A percentile compares a stretch with the other conserved stretches of the same genome.
Evolutionary conservation across 2,113 vertebrate genomes (phyloP).

Genomic region (Hemibagrus wyckioides): DNA sequence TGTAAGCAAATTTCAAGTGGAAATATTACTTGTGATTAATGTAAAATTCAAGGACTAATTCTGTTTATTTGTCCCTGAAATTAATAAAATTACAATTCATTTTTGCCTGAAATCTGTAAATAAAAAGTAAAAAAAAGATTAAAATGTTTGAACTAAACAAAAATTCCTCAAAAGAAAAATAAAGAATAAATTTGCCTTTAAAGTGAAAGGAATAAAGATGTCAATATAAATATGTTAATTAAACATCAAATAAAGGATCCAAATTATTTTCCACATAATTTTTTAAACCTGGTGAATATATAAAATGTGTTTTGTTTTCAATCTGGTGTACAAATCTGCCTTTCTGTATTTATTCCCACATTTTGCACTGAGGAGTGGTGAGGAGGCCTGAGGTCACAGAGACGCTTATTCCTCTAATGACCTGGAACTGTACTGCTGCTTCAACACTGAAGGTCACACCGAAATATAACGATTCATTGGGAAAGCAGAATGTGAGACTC

Average conservation of each 20-base stretch:
- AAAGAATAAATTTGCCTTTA: not conserved
- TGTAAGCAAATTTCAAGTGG: not conserved
- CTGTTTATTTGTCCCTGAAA: not conserved
- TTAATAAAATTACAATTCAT: not conserved
- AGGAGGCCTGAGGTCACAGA: not conserved
- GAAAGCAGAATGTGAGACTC: not conserved
- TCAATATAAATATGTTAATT: not conserved
- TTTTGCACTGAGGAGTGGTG: not conserved
- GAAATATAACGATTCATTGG: too few relatives aligned
- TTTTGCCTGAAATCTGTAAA: not conserved
- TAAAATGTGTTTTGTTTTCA: not conserved
- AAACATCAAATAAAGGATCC: not conserved
- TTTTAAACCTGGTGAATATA: not conserved
- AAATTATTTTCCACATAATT: too few relatives aligned
- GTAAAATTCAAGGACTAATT: not conserved
- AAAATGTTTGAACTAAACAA: too few relatives aligned
- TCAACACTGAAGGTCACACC: not conserved
- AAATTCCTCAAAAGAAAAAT: not conserved
- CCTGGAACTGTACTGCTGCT: not conserved
- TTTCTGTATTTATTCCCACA: not conserved
- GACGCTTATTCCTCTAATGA: not conserved
- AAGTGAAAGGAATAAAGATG: not conserved
- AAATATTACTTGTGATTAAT: not conserved
- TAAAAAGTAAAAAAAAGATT: not conserved
- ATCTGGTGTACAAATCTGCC: not conserved